phyloP scores from a whole-genome alignment of 2,113 vertebrate species.

The Solenodon paradoxus region DNA sequence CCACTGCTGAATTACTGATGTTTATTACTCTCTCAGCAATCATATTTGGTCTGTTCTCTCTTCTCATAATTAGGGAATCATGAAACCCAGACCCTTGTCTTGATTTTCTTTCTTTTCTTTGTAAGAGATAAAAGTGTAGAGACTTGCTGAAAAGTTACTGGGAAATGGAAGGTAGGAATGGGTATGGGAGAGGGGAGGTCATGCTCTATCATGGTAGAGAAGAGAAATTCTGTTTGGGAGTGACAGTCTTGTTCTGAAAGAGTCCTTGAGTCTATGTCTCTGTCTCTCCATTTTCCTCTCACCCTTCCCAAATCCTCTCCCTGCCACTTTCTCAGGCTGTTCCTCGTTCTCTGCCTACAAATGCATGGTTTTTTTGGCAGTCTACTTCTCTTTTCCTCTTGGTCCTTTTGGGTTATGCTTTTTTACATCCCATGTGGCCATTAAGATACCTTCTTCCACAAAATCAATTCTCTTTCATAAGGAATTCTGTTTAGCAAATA shows the following conservation, averaged over 20 bases:
- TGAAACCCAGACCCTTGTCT: background rate
- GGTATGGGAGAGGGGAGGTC: background rate
- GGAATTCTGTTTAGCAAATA: background rate
- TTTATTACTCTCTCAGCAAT: background rate
- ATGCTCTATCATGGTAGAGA: accelerated
- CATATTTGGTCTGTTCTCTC: background rate
- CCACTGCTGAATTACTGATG: background rate
- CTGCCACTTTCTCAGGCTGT: background rate
- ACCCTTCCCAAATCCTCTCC: background rate
- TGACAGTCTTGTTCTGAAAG: background rate
- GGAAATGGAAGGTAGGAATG: background rate
- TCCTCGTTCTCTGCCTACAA: background rate
- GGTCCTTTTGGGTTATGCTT: background rate
- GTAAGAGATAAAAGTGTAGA: background rate
- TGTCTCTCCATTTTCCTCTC: background rate
- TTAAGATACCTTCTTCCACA: background rate
- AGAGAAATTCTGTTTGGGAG: no score
- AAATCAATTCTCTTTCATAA: background rate
- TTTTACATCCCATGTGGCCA: no score
- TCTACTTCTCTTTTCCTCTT: background rate
- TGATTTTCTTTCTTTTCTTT: background rate
- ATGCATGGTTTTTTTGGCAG: background rate
- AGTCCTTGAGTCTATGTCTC: background rate
- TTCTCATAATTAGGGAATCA: background rate
- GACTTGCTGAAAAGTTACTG: background rate